These are phyloP conservation scores for Siniperca knerii DNA, from an alignment of 2,113 vertebrate genomes.

Conservation along the genomic window DNA sequence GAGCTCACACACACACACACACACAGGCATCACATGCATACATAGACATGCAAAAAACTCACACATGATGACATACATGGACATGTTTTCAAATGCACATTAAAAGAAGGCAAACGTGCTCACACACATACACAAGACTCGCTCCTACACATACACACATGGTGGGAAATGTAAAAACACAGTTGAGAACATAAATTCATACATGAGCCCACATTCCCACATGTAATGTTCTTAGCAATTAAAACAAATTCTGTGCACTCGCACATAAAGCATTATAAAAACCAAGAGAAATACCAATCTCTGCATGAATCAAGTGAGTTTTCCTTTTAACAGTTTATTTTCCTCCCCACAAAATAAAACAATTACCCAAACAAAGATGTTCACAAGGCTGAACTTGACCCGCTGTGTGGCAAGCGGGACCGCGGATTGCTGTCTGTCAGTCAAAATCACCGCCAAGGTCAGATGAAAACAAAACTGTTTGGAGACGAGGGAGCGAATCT, in stretches of 20 bases:
- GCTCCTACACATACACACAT: not conserved
- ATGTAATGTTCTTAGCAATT: slow-evolving; percentile 29
- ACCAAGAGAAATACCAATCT: slow-evolving; percentile 22
- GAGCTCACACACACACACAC: slow-evolving; percentile 28
- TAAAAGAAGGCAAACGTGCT: not conserved
- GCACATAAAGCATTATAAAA: slow-evolving; percentile 21
- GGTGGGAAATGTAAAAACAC: slow-evolving; percentile 12
- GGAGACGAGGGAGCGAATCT: not conserved
- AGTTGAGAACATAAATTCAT: slow-evolving; percentile 38
- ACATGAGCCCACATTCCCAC: slow-evolving; percentile 28
- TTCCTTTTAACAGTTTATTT: slow-evolving; percentile 31
- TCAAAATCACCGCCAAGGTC: slow-evolving; percentile 64
- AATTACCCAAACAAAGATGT: slow-evolving; percentile 62
- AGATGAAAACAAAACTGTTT: slow-evolving; percentile 37
- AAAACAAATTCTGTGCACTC: slow-evolving; percentile 34
- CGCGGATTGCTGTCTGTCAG: slow-evolving; percentile 48
- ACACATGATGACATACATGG: slow-evolving; percentile 45
- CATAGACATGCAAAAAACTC: slow-evolving; percentile 40
- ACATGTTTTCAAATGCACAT: slow-evolving; percentile 48
- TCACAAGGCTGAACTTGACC: slow-evolving; percentile 45
- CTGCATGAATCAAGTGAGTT: slow-evolving; percentile 19
- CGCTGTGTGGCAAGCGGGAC: slow-evolving; percentile 3
- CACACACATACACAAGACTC: not conserved
- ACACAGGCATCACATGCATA: slow-evolving; percentile 30
- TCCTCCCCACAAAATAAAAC: slow-evolving; percentile 39